phyloP scores from a whole-genome alignment of 2,888 invertebrate species.

The Eurois occulta region DNA sequence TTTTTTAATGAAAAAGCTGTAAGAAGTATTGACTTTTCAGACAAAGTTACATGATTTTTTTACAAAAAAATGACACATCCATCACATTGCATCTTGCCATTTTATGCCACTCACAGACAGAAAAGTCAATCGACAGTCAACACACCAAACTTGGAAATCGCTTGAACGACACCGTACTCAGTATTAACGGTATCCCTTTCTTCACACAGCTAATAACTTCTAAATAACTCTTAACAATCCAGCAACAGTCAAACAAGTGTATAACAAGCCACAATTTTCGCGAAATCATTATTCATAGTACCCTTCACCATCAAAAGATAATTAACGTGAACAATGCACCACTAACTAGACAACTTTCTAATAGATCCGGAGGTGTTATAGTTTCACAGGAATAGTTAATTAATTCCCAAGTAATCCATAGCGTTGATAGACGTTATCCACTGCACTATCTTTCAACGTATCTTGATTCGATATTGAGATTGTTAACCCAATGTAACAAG shows the following conservation, averaged over 20 bases:
- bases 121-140: background rate
- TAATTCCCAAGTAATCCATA: constrained; percentile 83
- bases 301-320: constrained; percentile 57
- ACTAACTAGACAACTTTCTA: constrained; percentile 75
- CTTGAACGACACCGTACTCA: background rate
- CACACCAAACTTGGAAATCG: background rate
- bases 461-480: constrained; percentile 82
- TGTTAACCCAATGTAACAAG: constrained; percentile 81
- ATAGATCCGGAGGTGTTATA: constrained; percentile 77
- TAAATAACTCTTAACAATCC: constrained; percentile 24
- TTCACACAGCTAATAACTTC: constrained; percentile 17
- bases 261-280: constrained; percentile 50
- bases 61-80: background rate
- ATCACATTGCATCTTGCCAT: background rate
- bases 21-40: background rate
- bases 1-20: background rate
- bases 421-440: constrained; percentile 83
- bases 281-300: constrained; percentile 55
- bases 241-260: constrained; percentile 27
- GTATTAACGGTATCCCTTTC: constrained; percentile 2
- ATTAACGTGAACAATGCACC: constrained; percentile 62
- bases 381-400: constrained; percentile 79
- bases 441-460: constrained; percentile 74
- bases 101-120: background rate
- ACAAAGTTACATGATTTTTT: background rate